These are phyloP conservation scores for Melanchra persicariae DNA, from an alignment of 2,888 invertebrate species.

Conservation along the genomic window DNA sequence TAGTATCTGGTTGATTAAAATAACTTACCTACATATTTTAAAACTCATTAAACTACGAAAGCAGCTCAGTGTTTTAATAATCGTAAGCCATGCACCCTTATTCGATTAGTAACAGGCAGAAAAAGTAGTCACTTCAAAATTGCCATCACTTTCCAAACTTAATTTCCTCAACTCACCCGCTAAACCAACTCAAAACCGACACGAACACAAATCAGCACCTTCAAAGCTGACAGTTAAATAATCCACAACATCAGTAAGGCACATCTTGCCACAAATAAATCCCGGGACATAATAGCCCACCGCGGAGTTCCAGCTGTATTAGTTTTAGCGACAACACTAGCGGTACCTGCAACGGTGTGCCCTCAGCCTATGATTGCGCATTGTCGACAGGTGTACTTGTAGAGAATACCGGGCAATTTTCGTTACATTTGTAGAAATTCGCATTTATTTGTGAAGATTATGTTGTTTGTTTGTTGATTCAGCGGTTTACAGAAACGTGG, in stretches of 20 bases:
- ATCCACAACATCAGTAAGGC: slow-evolving; percentile 53
- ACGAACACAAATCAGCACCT: slow-evolving; percentile 45
- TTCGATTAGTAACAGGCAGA: neutral
- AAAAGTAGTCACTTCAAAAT: neutral
- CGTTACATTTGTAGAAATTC: slow-evolving; percentile 54
- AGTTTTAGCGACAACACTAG: slow-evolving; percentile 69
- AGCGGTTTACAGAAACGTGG: slow-evolving; percentile 8
- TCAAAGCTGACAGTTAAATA: slow-evolving; percentile 41
- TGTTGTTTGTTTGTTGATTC: slow-evolving; percentile 38
- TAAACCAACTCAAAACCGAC: slow-evolving; percentile 3
- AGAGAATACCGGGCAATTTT: slow-evolving; percentile 48
- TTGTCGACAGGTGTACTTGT: slow-evolving; percentile 63
- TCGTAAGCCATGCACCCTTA: neutral
- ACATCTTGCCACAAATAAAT: slow-evolving; percentile 62
- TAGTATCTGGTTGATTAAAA: neutral
- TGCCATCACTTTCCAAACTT: neutral
- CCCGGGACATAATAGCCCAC: slow-evolving; percentile 66
- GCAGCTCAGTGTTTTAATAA: neutral
- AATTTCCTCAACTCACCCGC: neutral
- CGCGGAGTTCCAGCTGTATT: slow-evolving; percentile 67
- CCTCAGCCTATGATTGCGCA: slow-evolving; percentile 65
- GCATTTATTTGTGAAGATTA: slow-evolving; percentile 53
- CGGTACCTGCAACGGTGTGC: slow-evolving; percentile 73
- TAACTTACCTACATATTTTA: neutral
- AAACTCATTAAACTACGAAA: neutral